phyloP scores from a whole-genome alignment of 2,888 invertebrate species.

The Abscondita cerata region DNA sequence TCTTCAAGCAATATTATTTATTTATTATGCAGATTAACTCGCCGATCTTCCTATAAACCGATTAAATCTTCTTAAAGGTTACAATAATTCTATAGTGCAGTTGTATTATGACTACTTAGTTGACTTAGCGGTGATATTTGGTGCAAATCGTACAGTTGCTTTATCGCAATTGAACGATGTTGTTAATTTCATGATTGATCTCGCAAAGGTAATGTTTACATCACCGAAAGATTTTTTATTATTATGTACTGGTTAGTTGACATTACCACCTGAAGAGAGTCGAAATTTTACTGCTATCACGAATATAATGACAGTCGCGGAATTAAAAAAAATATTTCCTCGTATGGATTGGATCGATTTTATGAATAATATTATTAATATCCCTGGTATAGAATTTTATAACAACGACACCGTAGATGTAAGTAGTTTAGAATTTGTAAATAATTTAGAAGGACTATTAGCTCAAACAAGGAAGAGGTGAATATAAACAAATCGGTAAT shows the following conservation, averaged over 20 bases:
- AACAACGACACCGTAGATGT: slow-evolving; percentile 82
- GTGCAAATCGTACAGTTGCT: slow-evolving; percentile 76
- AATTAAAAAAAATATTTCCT: slow-evolving; percentile 77
- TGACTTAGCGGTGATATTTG: slow-evolving; percentile 85
- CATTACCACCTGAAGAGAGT: slow-evolving; percentile 86
- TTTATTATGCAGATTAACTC: slow-evolving; percentile 74
- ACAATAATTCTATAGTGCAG: slow-evolving; percentile 82
- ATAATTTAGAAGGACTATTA: slow-evolving; percentile 70
- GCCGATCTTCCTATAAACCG: slow-evolving; percentile 82
- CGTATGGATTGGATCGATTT: slow-evolving; percentile 84
- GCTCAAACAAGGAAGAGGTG: slow-evolving; percentile 62
- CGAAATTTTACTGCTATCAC: slow-evolving; percentile 88
- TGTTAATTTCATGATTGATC: neutral
- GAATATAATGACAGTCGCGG: slow-evolving; percentile 83
- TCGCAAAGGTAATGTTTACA: neutral
- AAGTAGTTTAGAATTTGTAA: slow-evolving; percentile 82
- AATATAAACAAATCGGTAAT: neutral
- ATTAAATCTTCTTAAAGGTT: slow-evolving; percentile 83
- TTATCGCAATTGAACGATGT: slow-evolving; percentile 71
- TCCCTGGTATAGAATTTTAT: slow-evolving; percentile 65
- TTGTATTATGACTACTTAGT: slow-evolving; percentile 89
- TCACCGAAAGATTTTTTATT: no score
- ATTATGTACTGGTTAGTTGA: no score
- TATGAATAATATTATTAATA: slow-evolving; percentile 78
- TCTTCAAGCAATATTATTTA: neutral